These are phyloP conservation scores for Heptranchias perlo DNA, from an alignment of 2,113 vertebrate species.

Conservation along the genomic window DNA sequence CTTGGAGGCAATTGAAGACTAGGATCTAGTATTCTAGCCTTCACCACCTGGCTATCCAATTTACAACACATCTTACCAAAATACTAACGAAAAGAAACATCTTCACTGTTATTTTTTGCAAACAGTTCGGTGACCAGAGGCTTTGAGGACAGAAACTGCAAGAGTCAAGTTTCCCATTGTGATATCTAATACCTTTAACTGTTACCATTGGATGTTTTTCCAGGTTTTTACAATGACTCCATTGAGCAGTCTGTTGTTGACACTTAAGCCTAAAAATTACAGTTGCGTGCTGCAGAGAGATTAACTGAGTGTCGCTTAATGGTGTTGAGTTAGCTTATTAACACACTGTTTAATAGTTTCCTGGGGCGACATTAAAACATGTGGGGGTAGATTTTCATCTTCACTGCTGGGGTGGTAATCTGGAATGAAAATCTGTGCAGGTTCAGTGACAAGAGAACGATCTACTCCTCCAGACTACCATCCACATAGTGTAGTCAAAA, in stretches of 20 bases:
- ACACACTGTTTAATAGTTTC: background rate
- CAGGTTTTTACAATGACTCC: background rate
- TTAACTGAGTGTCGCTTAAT: background rate
- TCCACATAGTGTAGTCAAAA: background rate
- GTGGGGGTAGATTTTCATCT: background rate
- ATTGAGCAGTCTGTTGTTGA: background rate
- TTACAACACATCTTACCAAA: background rate
- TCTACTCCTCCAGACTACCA: background rate
- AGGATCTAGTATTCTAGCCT: no score
- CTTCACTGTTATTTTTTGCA: background rate
- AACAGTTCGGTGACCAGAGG: background rate
- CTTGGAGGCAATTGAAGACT: no score
- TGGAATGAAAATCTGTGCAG: background rate
- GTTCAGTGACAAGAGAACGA: background rate
- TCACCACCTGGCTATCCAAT: no score
- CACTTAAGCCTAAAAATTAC: background rate
- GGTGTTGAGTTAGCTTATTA: slow-evolving; percentile 6
- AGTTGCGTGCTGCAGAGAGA: background rate
- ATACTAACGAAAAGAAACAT: background rate
- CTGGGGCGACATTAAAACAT: background rate
- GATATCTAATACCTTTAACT: background rate
- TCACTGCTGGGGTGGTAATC: background rate
- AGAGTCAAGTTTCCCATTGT: background rate
- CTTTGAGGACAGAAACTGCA: background rate
- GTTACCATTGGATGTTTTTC: background rate